Evolutionary conservation across 1,140 invertebrate genomes (phyloP), one percentile per base, ranked within the genome.

Genomic region (Aphis craccivora): DNA sequence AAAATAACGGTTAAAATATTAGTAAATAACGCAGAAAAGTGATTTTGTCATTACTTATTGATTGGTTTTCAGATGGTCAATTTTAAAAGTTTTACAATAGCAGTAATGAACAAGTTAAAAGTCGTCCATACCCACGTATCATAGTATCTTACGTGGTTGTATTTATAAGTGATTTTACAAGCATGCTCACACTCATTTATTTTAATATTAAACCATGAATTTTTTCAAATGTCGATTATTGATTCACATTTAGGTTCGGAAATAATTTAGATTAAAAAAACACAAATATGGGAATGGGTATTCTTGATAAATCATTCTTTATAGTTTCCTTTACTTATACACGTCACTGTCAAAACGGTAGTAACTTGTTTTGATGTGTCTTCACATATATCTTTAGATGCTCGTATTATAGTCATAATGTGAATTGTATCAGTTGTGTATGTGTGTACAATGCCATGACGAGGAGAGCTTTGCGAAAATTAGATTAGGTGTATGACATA

Each of bases 401-500:
- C 25, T 22, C 25, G 86, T n/a, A 30, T 87, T 14, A 18, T 48
- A 25, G 45, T 48, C 30, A 7, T 35, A 48, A 43, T 48, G n/a
- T 45, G 43, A 87, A 87, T 87, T 35, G 30, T n/a, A 87, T 87
- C 86, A 25, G 45, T 87, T 48, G 43, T 51, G 45, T 53, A 30
- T 87, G 6, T n/a, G 81, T 43, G 23, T 84, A 43, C 37, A 40
- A 76, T 76, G 30, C 5, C 14, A n/a, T 18, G 23, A 45, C 84
- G 84, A 45, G 20, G 1, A 35, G 45, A 20, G 48, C 25, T 48
- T 87, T 53, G 45, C 48, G 48, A 53, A 89, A 88, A 89, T 53
- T 53, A 48, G 48, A 89, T 89, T 89, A 89, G 45, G n/a, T 11
- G n/a, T 89, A 53, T 53, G 87, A 51, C 48, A 89, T 89, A 53